Evolutionary conservation across 2,888 invertebrate species (phyloP).

Genomic region (Odontomyia ornata): DNA sequence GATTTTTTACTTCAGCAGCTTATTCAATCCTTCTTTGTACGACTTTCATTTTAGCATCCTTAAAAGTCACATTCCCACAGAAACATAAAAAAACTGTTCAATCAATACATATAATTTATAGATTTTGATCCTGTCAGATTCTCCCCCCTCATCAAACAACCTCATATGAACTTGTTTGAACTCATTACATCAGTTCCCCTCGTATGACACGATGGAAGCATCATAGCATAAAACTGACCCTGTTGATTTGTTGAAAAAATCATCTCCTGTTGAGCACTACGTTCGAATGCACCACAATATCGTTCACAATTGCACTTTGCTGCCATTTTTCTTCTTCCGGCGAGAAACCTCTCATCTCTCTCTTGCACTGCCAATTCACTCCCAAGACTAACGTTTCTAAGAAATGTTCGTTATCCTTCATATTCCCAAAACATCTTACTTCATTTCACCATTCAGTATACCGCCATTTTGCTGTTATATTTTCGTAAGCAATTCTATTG

Average conservation of each 20-base stretch:
- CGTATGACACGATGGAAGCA: background rate
- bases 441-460: background rate
- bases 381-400: background rate
- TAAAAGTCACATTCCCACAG: too few species aligned
- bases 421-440: background rate
- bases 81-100: too few species aligned
- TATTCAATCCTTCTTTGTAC: too few species aligned
- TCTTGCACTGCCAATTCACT: too few species aligned
- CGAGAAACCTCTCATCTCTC: background rate
- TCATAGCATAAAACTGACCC: background rate
- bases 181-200: background rate
- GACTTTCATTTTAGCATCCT: too few species aligned
- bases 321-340: background rate
- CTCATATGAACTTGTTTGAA: background rate
- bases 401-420: conserved; percentile 1
- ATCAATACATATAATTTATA: too few species aligned
- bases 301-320: conserved; percentile 9
- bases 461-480: conserved; percentile 1
- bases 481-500: conserved; percentile 1
- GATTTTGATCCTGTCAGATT: too few species aligned
- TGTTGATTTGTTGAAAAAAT: conserved; percentile 15
- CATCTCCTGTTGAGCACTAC: background rate
- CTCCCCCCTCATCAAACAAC: too few species aligned
- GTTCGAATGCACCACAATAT: background rate
- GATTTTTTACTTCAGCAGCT: too few species aligned